Conservation (phyloP, 2,113 vertebrate species). For the Nipponia nippon region DNA sequence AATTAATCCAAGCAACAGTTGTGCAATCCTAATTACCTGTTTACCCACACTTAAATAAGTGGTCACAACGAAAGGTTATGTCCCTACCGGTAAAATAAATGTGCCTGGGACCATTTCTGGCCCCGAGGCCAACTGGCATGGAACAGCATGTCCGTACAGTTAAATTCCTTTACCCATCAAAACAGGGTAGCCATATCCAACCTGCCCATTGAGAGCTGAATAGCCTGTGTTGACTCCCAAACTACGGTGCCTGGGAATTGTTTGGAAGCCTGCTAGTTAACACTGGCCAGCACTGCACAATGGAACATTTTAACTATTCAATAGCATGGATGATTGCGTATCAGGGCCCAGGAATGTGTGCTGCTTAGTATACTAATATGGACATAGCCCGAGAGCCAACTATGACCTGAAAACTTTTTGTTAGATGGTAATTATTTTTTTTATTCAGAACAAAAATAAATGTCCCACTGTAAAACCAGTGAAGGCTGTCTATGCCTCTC, state of each 20-base stretch:
- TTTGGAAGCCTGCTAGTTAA: conserved; percentile 5
- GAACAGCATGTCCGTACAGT: background rate
- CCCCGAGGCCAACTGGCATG: background rate
- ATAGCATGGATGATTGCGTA: background rate
- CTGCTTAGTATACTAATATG: conserved; percentile 8
- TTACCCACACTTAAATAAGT: background rate
- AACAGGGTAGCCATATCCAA: background rate
- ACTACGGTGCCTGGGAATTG: background rate
- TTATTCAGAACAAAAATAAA: background rate
- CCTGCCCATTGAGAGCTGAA: background rate
- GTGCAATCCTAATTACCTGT: background rate
- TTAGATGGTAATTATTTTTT: background rate
- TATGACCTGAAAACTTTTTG: background rate
- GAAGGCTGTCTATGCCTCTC: background rate
- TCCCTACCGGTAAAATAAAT: background rate
- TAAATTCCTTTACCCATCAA: background rate
- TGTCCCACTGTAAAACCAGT: background rate
- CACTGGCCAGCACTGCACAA: background rate
- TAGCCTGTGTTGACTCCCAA: background rate
- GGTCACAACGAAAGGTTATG: conserved; percentile 2
- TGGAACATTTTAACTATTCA: conserved; percentile 26
- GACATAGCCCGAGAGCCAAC: background rate
- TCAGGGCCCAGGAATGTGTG: background rate
- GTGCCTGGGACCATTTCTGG: background rate
- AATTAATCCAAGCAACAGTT: background rate